Conservation (phyloP, 2,888 invertebrate genomes). For the Acleris emargana region DNA sequence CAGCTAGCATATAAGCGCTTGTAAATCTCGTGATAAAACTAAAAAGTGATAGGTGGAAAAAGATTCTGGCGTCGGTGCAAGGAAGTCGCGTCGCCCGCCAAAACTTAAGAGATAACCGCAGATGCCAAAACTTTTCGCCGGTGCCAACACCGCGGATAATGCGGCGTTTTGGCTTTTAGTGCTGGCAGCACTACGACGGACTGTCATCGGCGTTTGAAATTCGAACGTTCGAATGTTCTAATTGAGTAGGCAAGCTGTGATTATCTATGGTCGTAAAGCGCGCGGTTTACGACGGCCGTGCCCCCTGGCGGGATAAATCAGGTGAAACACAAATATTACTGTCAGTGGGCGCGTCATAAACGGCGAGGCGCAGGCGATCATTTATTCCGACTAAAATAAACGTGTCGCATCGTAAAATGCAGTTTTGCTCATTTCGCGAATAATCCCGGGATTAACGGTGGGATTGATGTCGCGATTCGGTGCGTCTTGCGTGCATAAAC, state of each 20-base stretch:
- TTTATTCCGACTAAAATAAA: conserved; percentile 64
- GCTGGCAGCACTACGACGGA: conserved; percentile 20
- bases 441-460: conserved; percentile 68
- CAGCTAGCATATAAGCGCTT: conserved; percentile 45
- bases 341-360: conserved; percentile 69
- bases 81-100: conserved; percentile 38
- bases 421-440: conserved; percentile 68
- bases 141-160: conserved; percentile 47
- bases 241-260: conserved; percentile 55
- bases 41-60: conserved; percentile 18
- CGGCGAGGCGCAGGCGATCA: conserved; percentile 57
- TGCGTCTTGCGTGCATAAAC: conserved; percentile 65
- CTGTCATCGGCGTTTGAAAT: conserved; percentile 44
- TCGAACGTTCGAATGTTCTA: conserved; percentile 50
- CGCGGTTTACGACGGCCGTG: conserved; percentile 59
- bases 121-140: conserved; percentile 50
- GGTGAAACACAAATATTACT: conserved; percentile 69
- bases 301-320: conserved; percentile 65
- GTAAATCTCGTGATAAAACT: conserved; percentile 25
- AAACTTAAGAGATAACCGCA: conserved; percentile 36
- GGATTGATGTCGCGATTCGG: conserved; percentile 68
- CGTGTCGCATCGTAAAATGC: conserved; percentile 64
- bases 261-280: conserved; percentile 59
- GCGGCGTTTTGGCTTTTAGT: conserved; percentile 41
- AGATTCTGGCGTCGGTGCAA: conserved; percentile 11